phyloP scores from a whole-genome alignment of 2,113 vertebrate genomes.

The Sarotherodon lohbergeri region DNA sequence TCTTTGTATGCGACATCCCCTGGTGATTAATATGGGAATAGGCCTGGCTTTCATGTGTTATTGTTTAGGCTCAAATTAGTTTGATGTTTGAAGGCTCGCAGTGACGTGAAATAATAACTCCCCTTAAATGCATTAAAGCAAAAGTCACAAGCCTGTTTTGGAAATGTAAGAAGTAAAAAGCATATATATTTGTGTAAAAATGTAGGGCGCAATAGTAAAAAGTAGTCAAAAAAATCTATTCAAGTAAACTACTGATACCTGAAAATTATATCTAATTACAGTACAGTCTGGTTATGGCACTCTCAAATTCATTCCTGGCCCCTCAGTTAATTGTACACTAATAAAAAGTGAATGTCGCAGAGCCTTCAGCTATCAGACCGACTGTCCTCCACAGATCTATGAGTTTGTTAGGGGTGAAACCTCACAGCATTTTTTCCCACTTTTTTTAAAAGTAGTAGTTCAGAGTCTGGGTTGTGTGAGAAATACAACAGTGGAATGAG shows the following conservation, averaged over 20 bases:
- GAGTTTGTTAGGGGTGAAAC: constrained; percentile 40
- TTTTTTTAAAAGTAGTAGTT: background rate
- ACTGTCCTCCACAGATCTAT: constrained; percentile 27
- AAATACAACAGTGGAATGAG: constrained; percentile 28
- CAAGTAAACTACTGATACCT: background rate
- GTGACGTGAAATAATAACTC: background rate
- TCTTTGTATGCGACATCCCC: background rate
- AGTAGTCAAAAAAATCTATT: background rate
- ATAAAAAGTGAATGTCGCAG: constrained; percentile 13
- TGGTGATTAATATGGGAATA: background rate
- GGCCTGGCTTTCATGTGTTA: background rate
- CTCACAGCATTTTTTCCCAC: background rate
- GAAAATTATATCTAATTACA: background rate
- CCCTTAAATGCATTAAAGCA: background rate
- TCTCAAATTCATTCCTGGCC: background rate
- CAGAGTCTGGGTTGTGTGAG: constrained; percentile 31
- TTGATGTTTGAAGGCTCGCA: background rate
- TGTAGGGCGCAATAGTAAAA: background rate
- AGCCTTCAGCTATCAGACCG: background rate
- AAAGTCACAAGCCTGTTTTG: background rate
- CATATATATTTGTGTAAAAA: background rate
- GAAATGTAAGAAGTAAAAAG: background rate
- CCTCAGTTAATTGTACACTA: background rate
- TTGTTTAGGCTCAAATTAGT: background rate
- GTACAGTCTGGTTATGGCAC: background rate